Conservation (phyloP, 2,888 invertebrate genomes). For the Caenorhabditis uteleia region DNA sequence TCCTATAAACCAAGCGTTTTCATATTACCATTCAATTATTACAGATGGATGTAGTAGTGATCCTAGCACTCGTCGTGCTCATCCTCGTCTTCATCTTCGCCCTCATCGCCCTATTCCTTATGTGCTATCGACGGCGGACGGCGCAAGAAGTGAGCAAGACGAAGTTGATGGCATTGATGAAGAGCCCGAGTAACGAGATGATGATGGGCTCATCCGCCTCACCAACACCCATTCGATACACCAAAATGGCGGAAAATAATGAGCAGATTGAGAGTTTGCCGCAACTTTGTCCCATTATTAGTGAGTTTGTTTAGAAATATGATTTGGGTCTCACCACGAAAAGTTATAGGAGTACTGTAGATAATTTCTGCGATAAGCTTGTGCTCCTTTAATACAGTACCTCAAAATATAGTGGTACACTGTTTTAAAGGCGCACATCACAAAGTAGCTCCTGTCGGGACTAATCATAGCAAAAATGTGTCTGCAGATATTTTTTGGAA, state of each 20-base stretch:
- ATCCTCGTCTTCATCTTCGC: slow-evolving; percentile 79
- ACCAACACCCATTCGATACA: slow-evolving; percentile 40
- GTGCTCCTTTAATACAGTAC: too few species aligned
- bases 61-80: slow-evolving; percentile 77
- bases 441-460: too few species aligned
- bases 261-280: slow-evolving; percentile 61
- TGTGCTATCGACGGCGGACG: slow-evolving; percentile 53
- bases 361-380: too few species aligned
- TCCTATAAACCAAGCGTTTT: too few species aligned
- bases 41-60: slow-evolving; percentile 78
- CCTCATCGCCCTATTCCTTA: slow-evolving; percentile 76
- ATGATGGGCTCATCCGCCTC: slow-evolving; percentile 4
- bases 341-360: too few species aligned
- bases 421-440: too few species aligned
- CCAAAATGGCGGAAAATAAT: slow-evolving; percentile 42
- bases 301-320: slow-evolving; percentile 40
- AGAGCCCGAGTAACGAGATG: too few species aligned
- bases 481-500: too few species aligned
- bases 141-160: slow-evolving; percentile 19
- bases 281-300: slow-evolving; percentile 61
- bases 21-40: slow-evolving; percentile 1
- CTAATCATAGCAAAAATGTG: too few species aligned
- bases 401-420: too few species aligned
- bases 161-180: neutral
- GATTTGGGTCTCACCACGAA: too few species aligned